Conservation (phyloP, 2,888 invertebrate genomes). For the Sepioteuthis lessoniana region DNA sequence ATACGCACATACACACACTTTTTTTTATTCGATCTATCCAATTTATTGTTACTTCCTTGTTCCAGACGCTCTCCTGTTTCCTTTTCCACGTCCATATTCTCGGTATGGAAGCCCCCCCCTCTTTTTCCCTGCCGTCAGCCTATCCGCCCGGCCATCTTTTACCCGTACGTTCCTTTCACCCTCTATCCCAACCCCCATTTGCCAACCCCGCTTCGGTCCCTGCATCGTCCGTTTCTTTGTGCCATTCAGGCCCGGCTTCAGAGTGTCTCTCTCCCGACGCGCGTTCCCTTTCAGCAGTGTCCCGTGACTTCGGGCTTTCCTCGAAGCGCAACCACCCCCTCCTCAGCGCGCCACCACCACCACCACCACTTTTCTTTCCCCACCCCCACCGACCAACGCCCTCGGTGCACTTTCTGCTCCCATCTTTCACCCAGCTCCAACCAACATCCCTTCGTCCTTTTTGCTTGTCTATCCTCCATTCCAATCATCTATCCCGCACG, state of each 20-base stretch:
- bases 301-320: slow-evolving; percentile 21
- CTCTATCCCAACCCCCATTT: neutral
- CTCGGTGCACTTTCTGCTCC: slow-evolving; percentile 6
- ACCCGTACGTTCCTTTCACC: neutral
- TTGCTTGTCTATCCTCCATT: neutral
- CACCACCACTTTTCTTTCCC: neutral
- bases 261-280: neutral
- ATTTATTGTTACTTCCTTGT: neutral
- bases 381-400: neutral
- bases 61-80: neutral
- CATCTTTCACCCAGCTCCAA: neutral
- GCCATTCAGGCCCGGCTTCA: neutral
- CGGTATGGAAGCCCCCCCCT: neutral
- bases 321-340: neutral
- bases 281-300: neutral
- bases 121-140: neutral
- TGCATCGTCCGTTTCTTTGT: neutral
- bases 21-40: neutral
- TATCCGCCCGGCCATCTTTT: neutral
- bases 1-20: no score
- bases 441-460: neutral
- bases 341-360: no score
- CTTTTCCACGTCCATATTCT: slow-evolving; percentile 10
- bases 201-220: neutral
- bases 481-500: neutral